Base-by-base conservation (phyloP, 2,888 invertebrate genomes). In the Nyleta sp. region DNA sequence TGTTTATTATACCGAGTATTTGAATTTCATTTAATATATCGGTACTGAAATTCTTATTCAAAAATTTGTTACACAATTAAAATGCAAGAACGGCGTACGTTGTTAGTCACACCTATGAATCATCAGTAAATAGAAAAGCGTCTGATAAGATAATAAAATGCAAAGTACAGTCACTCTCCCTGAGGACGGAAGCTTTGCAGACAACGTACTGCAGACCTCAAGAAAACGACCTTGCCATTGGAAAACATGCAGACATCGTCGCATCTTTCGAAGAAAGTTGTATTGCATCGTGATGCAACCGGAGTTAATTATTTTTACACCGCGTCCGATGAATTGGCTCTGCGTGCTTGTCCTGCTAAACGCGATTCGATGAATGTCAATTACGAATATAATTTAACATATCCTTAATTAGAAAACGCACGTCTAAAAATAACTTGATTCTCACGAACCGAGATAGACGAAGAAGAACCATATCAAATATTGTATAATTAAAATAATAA, bases 171-270 rank as follows among this genome's bases (percentile, higher is more conserved):
- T 81, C 70, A 42, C 71, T 60, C 67, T 52, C 60, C 65, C 42
- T 57, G 62, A 80, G 79, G 83, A 78, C 86, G 87, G 87, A 87
- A 86, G 84, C 81, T 80, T 65, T 55, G 82, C 85, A 87, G 86
- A 87, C 86, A 85, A 78, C 85, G 85, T 85, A 85, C 84, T 57
- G 70, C 48, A 77, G 71, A 79, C 72, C 79, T 65, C 59, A 67
- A 83, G 82, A 80, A 76, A 84, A 87, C 85, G 88, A 87, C 88
- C 88, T 88, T 87, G 88, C 81, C 84, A 82, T 75, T 81, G 78
- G 80, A 67, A 80, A 82, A 82, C 84, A 88, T 88, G 87, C 88
- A 86, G 78, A 85, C 78, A 83, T 87, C 87, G 87, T 88, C 83
- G 80, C 81, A 59, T 79, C 80, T 82, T 88, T 88, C 87, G 85